phyloP scores from a whole-genome alignment of 2,113 vertebrate genomes.

The Clarias batrachus region DNA sequence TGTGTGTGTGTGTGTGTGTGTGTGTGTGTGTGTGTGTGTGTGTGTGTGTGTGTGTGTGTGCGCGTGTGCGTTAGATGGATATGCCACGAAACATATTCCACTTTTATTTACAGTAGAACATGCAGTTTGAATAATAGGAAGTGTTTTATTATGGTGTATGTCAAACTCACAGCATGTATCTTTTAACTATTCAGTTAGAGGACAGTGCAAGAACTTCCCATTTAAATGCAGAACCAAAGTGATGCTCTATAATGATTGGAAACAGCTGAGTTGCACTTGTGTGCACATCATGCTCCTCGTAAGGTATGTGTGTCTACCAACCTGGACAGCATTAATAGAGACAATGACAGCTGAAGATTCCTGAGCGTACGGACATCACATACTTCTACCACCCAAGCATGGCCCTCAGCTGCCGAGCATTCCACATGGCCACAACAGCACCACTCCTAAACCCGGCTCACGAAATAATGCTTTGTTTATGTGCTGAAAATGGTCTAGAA shows the following conservation, averaged over 20 bases:
- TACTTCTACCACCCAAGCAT: slow-evolving; percentile 36
- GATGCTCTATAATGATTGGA: background rate
- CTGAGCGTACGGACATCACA: slow-evolving; percentile 31
- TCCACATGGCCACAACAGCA: slow-evolving; percentile 42
- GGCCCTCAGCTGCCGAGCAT: slow-evolving; percentile 51
- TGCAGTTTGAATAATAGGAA: background rate
- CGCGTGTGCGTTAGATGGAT: background rate
- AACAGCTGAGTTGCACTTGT: background rate
- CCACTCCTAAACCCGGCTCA: slow-evolving; percentile 51
- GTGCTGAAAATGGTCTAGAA: slow-evolving; percentile 47
- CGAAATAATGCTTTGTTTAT: slow-evolving; percentile 51
- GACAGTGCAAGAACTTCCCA: background rate
- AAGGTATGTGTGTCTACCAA: background rate
- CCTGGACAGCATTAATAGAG: slow-evolving; percentile 42
- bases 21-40: background rate
- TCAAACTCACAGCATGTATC: background rate
- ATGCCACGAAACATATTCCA: background rate
- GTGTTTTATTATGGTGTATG: background rate
- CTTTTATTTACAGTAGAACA: background rate
- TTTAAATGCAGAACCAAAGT: background rate
- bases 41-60: background rate
- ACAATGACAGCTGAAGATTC: slow-evolving; percentile 59
- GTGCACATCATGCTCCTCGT: background rate
- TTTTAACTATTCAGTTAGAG: background rate
- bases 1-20: background rate